phyloP scores from a whole-genome alignment of 1,140 invertebrate species.

The Magallana angulata region DNA sequence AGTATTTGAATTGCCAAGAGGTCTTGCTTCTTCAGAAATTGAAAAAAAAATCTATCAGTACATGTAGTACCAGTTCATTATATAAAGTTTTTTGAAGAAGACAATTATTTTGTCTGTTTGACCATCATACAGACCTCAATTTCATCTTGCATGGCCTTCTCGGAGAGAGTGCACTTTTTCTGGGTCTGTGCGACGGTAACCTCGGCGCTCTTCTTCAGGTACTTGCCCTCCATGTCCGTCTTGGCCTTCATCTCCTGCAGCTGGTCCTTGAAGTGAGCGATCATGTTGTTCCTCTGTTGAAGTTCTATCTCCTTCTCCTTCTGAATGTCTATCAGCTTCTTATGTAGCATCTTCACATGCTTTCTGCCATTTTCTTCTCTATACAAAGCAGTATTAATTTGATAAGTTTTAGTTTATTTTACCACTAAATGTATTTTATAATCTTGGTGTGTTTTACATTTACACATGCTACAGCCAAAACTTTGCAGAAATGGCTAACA shows the following conservation, averaged over 20 bases:
- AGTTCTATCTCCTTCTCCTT: slow-evolving; percentile 77
- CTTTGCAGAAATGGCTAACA: no score
- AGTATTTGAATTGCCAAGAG: no score
- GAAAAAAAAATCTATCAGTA: no score
- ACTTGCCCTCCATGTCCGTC: slow-evolving; percentile 79
- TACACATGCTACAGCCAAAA: no score
- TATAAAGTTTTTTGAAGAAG: no score
- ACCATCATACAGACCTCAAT: slow-evolving; percentile 69
- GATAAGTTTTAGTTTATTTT: no score
- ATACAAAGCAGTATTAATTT: neutral
- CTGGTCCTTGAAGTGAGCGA: slow-evolving; percentile 77
- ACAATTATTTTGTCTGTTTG: no score
- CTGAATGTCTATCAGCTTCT: slow-evolving; percentile 74
- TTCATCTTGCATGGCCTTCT: slow-evolving; percentile 74
- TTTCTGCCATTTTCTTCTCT: slow-evolving; percentile 77
- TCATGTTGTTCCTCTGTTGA: slow-evolving; percentile 78
- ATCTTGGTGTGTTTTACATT: no score
- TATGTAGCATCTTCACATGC: slow-evolving; percentile 71
- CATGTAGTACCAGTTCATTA: no score
- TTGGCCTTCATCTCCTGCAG: slow-evolving; percentile 78
- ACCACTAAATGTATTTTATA: no score
- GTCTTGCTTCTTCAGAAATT: no score
- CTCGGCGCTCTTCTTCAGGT: slow-evolving; percentile 78
- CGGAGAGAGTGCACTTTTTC: slow-evolving; percentile 73
- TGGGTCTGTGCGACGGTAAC: slow-evolving; percentile 77